Evolutionary conservation across 2,113 vertebrate species (phyloP).

Genomic region (Leptobrachium leishanense): DNA sequence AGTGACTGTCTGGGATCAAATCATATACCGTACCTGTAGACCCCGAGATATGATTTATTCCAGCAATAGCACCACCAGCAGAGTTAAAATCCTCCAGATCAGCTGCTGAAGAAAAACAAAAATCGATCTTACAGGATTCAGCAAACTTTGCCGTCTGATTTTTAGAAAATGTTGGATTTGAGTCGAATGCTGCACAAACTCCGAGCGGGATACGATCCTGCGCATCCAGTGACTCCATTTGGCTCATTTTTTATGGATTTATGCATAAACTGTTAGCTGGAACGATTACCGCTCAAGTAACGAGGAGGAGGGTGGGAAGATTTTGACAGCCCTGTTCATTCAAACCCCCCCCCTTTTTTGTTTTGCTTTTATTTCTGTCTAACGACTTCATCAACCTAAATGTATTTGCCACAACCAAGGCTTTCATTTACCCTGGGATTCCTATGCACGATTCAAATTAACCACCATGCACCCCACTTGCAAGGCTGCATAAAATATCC

Average conservation of each 20-base stretch:
- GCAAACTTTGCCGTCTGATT: too few relatives aligned
- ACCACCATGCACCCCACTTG: background rate
- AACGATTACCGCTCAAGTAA: constrained; percentile 46
- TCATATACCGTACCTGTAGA: too few relatives aligned
- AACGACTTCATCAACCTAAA: constrained; percentile 37
- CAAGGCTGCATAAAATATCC: too few relatives aligned
- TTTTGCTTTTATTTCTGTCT: background rate
- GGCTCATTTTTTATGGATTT: constrained; percentile 46
- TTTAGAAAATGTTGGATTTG: background rate
- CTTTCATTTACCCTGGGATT: background rate
- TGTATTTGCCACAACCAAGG: constrained; percentile 7
- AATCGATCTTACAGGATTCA: too few relatives aligned
- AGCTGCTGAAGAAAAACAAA: too few relatives aligned
- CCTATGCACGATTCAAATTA: background rate
- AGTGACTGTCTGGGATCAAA: too few relatives aligned
- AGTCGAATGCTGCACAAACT: constrained; percentile 7
- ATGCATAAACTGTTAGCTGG: constrained; percentile 48
- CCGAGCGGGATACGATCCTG: constrained; percentile 15
- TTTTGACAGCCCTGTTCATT: constrained; percentile 34
- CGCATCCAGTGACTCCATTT: constrained; percentile 9
- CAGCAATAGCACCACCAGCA: too few relatives aligned
- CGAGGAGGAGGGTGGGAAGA: constrained; percentile 38
- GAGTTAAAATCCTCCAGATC: too few relatives aligned
- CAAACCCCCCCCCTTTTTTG: constrained; percentile 12
- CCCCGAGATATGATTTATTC: too few relatives aligned